phyloP scores from a whole-genome alignment of 2,113 vertebrate species.

The Onychostoma macrolepis region DNA sequence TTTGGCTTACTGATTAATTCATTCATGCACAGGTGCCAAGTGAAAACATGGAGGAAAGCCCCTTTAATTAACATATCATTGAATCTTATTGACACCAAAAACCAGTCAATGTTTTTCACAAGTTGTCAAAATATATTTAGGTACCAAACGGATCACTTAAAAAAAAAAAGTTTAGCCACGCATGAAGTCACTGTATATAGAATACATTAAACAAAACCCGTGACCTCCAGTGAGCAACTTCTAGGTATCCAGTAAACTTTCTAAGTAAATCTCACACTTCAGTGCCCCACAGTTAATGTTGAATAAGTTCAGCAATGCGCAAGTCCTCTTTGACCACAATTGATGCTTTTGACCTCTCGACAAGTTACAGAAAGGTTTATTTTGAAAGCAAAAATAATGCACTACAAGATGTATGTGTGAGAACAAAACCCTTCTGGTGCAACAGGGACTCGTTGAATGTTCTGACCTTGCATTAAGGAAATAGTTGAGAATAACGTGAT shows the following conservation, averaged over 20 bases:
- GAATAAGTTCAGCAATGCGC: not conserved
- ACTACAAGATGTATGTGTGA: not conserved
- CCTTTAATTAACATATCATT: not conserved
- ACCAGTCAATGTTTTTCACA: not conserved
- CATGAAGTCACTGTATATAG: not conserved
- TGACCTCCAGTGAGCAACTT: not conserved
- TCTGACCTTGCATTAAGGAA: conserved; percentile 25
- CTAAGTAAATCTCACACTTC: not conserved
- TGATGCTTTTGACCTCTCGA: not conserved
- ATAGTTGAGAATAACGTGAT: not conserved
- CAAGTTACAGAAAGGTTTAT: not conserved
- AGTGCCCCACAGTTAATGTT: conserved; percentile 3
- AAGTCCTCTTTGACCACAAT: not conserved
- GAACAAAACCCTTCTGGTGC: not conserved
- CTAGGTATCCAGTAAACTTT: conserved; percentile 7
- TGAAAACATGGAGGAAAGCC: not conserved
- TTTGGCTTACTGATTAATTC: not conserved
- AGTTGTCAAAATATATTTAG: conserved; percentile 3
- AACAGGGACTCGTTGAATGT: not conserved
- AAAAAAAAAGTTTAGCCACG: not conserved
- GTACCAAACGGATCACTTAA: not conserved
- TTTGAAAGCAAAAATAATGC: conserved; percentile 9
- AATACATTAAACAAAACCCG: not conserved
- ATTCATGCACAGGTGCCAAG: not conserved
- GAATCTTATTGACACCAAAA: not conserved